Evolutionary conservation across 2,797 vertebrate species (phyloP).

Genomic region (Alauda arvensis): DNA sequence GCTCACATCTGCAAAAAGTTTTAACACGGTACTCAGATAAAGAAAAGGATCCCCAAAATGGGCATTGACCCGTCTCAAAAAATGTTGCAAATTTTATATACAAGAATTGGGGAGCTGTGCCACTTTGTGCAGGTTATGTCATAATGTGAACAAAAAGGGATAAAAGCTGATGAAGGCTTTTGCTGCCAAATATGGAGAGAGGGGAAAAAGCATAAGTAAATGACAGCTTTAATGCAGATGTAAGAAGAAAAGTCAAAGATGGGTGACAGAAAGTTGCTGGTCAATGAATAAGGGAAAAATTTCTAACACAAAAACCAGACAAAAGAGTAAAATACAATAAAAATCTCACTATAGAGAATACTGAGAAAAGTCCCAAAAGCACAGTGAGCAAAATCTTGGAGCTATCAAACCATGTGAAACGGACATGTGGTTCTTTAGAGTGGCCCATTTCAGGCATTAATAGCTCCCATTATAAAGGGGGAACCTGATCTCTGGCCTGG

Average conservation of each 20-base stretch:
- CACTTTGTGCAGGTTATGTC: slow-evolving; percentile 90
- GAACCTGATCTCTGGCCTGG: slow-evolving; percentile 55
- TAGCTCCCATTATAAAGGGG: slow-evolving; percentile 57
- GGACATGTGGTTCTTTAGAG: slow-evolving; percentile 72
- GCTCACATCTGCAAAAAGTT: slow-evolving; percentile 96
- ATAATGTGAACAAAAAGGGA: slow-evolving; percentile 87
- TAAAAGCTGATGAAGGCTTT: slow-evolving; percentile 82
- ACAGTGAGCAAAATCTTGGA: slow-evolving; percentile 76
- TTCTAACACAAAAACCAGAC: slow-evolving; percentile 78
- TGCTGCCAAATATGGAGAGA: slow-evolving; percentile 83
- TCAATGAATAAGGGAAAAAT: slow-evolving; percentile 79
- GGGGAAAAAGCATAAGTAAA: slow-evolving; percentile 72
- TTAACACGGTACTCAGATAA: slow-evolving; percentile 87
- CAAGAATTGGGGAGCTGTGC: slow-evolving; percentile 80
- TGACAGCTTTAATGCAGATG: slow-evolving; percentile 86
- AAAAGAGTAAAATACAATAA: slow-evolving; percentile 86
- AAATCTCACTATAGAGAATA: slow-evolving; percentile 82
- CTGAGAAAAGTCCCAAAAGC: slow-evolving; percentile 82
- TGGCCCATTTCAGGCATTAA: slow-evolving; percentile 58
- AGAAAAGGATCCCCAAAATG: slow-evolving; percentile 89
- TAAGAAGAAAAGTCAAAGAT: slow-evolving; percentile 86
- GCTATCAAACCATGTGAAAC: slow-evolving; percentile 76
- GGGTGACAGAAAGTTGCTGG: slow-evolving; percentile 83
- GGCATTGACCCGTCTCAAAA: slow-evolving; percentile 98
- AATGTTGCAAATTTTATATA: slow-evolving; percentile 91